A percentile compares a stretch with the other conserved stretches of the same genome.
These are phyloP conservation scores for Dasysyrphus albostriatus DNA, from an alignment of 2,888 invertebrate species.

Conservation along the genomic window DNA sequence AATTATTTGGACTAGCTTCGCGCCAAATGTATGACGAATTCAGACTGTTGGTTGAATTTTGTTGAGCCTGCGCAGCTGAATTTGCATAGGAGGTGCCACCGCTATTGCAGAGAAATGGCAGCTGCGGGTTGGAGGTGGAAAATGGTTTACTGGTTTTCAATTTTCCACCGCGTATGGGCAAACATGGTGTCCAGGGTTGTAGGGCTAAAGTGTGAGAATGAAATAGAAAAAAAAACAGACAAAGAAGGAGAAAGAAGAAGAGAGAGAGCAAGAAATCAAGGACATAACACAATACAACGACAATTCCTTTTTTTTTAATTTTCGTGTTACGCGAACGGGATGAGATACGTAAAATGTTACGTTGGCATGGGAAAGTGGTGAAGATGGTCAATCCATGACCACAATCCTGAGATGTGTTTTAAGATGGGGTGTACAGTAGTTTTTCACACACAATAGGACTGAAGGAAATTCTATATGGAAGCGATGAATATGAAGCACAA, in stretches of 20 bases:
- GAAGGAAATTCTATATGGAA: constrained; percentile 37
- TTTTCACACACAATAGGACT: constrained; percentile 52
- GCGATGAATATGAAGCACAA: constrained; percentile 56
- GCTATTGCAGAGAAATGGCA: constrained; percentile 82
- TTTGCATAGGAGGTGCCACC: constrained; percentile 75
- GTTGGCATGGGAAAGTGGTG: constrained; percentile 49
- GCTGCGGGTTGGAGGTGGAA: constrained; percentile 84
- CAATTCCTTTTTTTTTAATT: constrained; percentile 50
- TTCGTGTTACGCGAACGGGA: constrained; percentile 66
- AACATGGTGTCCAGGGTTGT: constrained; percentile 84
- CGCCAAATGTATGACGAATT: constrained; percentile 84
- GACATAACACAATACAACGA: constrained; percentile 79
- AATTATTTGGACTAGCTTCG: constrained; percentile 84
- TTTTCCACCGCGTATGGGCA: constrained; percentile 84
- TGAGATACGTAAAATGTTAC: constrained; percentile 54
- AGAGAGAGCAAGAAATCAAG: constrained; percentile 80
- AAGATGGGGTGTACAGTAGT: constrained; percentile 29
- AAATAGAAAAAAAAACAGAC: constrained; percentile 77
- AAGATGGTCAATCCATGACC: constrained; percentile 11
- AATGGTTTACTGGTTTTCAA: constrained; percentile 84
- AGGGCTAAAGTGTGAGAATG: constrained; percentile 79
- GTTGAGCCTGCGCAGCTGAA: constrained; percentile 77
- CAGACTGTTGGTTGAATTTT: constrained; percentile 82
- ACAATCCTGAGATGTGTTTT: constrained; percentile 45
- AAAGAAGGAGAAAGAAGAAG: constrained; percentile 80